Percentiles rank a stretch among this genome's conserved stretches.
phyloP scores from a whole-genome alignment of 2,113 vertebrate species.

The Petroica traversi region DNA sequence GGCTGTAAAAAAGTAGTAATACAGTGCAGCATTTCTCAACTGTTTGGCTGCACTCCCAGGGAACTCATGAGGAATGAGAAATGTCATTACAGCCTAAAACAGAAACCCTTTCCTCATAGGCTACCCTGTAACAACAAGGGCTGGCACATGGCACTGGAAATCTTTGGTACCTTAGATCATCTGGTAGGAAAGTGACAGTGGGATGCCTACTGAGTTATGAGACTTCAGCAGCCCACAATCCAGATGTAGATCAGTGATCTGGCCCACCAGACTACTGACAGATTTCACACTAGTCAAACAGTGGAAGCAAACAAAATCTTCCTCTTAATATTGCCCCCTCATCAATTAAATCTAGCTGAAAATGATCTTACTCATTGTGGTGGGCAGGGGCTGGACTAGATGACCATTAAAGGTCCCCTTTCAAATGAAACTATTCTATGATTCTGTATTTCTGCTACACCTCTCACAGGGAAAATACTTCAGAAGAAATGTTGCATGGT shows the following conservation, averaged over 20 bases:
- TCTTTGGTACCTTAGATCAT: background rate
- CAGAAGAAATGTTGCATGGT: background rate
- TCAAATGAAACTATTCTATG: background rate
- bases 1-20: background rate
- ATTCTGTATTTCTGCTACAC: background rate
- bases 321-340: background rate
- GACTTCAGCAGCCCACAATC: background rate
- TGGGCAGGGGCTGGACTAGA: background rate
- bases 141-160: background rate
- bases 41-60: background rate
- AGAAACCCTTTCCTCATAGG: background rate
- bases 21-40: background rate
- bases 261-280: background rate
- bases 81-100: background rate
- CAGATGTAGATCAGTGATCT: background rate
- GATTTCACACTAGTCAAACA: background rate
- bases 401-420: background rate
- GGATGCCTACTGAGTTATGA: background rate
- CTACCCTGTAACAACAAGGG: background rate
- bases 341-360: background rate
- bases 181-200: background rate
- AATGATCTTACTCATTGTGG: background rate
- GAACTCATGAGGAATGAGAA: background rate
- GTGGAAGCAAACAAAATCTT: background rate
- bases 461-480: background rate